Evolutionary conservation across 2,797 vertebrate species (phyloP), one percentile per base, ranked within the genome.

Genomic region (Columba guinea): DNA sequence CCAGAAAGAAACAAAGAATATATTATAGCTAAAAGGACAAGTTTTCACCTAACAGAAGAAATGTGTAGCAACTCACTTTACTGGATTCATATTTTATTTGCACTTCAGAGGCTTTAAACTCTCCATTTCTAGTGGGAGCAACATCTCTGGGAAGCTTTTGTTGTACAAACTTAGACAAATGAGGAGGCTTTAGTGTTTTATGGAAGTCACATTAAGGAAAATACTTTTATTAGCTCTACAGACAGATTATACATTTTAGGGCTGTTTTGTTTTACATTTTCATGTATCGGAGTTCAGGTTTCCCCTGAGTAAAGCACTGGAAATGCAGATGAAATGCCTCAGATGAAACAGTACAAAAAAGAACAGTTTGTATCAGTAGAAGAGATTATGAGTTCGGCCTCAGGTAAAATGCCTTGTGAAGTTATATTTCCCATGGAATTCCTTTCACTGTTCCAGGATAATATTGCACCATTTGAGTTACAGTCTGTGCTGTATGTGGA

Each of bases 331-430:
- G 44, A 89, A 80, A 84, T 67, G 46, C 39, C n/a, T 92, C 24
- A 49, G 67, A 89, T 84, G 63, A 84, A 93, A 85, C 68, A 55
- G 48, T 70, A 81, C 41, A 79, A 86, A 93, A 23, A 39, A 90
- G 79, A 87, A 60, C 48, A 79, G 55, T 93, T 95, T 77, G 49
- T 90, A 80, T 87, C 44, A 69, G 63, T 35, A 30, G 51, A 91
- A 69, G 69, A 84, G 78, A 94, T 84, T 82, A 71, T 3, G 19
- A 80, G 26, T 73, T 88, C n/a, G 0, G 58, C 81, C 60, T 90
- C 81, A 96, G 93, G 81, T 96, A 92, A 95, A 95, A 96, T 84
- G 76, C 69, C 51, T 87, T 37, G 4, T 90, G 91, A 95, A 91
- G 62, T 90, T 94, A 84, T 77, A 78, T 91, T 86, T 89, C 84